These are phyloP conservation scores for Catharus ustulatus DNA, from an alignment of 2,797 vertebrate species.

Conservation along the genomic window DNA sequence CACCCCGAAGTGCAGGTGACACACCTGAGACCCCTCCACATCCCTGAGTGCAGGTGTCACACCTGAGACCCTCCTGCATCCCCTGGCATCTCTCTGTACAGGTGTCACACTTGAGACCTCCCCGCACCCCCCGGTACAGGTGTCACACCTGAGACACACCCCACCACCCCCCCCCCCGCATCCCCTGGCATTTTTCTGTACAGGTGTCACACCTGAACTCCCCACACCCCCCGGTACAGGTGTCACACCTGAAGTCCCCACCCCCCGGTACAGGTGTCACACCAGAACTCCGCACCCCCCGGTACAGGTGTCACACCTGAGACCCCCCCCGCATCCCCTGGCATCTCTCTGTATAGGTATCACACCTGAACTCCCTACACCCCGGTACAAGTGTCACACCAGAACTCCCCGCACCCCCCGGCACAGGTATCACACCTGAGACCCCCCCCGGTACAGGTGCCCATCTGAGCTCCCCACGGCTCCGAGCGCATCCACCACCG, in stretches of 20 bases:
- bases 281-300: neutral
- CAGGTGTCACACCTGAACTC: neutral
- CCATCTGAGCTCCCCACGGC: neutral
- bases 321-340: neutral
- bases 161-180: too few species aligned
- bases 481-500: accelerated
- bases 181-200: too few species aligned
- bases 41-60: too few species aligned
- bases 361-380: neutral
- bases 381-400: accelerated
- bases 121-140: too few species aligned
- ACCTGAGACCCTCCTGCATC: too few species aligned
- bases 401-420: accelerated
- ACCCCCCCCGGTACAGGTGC: accelerated
- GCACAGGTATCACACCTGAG: neutral
- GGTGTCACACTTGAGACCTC: too few species aligned
- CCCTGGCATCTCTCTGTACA: too few species aligned
- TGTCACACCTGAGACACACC: too few species aligned
- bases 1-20: too few species aligned
- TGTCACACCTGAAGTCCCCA: neutral
- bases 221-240: accelerated
- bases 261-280: neutral
- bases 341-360: neutral
- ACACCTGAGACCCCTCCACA: too few species aligned
- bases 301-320: neutral